Evolutionary conservation across 92 coral and sea anemone species (phyloP).

Genomic region (Palythoa caribaeorum): DNA sequence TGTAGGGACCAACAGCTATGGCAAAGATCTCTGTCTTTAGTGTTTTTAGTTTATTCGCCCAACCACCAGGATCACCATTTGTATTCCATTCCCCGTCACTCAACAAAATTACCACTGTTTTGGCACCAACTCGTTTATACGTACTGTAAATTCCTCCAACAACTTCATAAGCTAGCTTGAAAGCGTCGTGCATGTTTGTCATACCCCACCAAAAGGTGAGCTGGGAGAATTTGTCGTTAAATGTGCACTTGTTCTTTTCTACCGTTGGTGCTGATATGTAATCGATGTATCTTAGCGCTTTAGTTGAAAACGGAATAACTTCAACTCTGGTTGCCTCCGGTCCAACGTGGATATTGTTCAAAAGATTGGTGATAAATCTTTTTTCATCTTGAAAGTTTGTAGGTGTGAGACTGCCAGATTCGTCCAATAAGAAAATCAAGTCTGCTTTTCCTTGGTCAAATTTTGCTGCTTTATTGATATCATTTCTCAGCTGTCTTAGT

Average conservation of each 20-base stretch:
- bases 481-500: constrained; percentile 58
- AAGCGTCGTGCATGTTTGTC: constrained; percentile 78
- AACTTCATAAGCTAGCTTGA: constrained; percentile 56
- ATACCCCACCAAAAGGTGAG: constrained; percentile 39
- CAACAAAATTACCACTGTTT: constrained; percentile 71
- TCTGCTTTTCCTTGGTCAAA: constrained; percentile 70
- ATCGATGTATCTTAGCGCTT: constrained; percentile 58
- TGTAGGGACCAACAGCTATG: constrained; percentile 68
- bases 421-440: constrained; percentile 75
- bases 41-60: constrained; percentile 46
- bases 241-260: constrained; percentile 72
- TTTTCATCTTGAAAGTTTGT: constrained; percentile 68
- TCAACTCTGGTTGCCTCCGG: constrained; percentile 81
- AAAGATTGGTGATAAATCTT: constrained; percentile 68
- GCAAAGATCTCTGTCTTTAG: constrained; percentile 70
- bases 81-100: constrained; percentile 87
- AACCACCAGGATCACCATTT: constrained; percentile 38
- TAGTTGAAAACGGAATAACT: constrained; percentile 71
- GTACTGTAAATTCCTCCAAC: constrained; percentile 47
- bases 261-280: constrained; percentile 59
- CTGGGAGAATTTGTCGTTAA: constrained; percentile 66
- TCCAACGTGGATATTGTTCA: constrained; percentile 74
- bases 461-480: constrained; percentile 11
- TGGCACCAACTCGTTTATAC: constrained; percentile 20
- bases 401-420: constrained; percentile 73